phyloP scores from a whole-genome alignment of 2,113 vertebrate species.

The Parus major region DNA sequence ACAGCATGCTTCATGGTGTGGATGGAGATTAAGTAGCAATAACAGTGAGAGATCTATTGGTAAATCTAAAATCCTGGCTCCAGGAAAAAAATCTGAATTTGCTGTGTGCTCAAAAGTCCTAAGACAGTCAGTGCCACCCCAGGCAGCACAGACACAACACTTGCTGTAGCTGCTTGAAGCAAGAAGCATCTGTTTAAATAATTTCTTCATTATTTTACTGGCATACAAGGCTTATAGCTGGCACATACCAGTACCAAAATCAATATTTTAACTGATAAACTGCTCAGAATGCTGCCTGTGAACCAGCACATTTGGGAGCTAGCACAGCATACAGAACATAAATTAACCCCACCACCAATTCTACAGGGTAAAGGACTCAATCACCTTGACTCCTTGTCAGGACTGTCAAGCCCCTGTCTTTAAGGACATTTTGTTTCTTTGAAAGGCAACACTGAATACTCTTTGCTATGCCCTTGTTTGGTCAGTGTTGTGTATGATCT shows the following conservation, averaged over 20 bases:
- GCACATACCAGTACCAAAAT: background rate
- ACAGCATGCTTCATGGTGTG: background rate
- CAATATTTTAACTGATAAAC: background rate
- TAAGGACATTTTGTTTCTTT: background rate
- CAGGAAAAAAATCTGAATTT: background rate
- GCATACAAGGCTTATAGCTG: background rate
- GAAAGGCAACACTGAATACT: background rate
- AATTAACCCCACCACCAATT: background rate
- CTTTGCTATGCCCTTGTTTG: background rate
- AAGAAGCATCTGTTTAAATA: background rate
- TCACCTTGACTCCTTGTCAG: background rate
- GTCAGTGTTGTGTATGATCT: background rate
- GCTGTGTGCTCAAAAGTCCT: background rate
- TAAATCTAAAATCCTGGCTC: background rate
- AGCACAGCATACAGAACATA: background rate
- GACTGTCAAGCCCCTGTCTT: background rate
- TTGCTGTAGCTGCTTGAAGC: background rate
- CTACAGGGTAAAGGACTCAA: background rate
- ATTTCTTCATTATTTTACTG: background rate
- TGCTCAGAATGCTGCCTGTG: background rate
- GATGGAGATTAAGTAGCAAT: background rate
- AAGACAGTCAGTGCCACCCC: background rate
- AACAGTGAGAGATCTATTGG: background rate
- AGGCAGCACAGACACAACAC: background rate
- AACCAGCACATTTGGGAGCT: background rate